Percentiles rank a stretch among this genome's conserved stretches.
These are phyloP conservation scores for Hylomyscus alleni DNA, from an alignment of 2,797 vertebrate species.

Conservation along the genomic window DNA sequence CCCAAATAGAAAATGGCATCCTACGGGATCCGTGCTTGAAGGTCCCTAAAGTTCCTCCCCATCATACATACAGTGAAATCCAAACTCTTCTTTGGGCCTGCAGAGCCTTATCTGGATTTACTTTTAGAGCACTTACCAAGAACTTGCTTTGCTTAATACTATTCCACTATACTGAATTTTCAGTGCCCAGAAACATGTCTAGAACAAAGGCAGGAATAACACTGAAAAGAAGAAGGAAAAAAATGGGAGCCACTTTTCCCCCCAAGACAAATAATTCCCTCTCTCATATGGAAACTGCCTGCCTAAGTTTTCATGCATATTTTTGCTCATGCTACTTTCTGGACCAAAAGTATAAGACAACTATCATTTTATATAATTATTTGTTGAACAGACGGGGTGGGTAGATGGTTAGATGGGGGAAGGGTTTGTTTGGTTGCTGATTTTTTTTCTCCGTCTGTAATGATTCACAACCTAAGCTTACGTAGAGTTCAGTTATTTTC, in stretches of 20 bases:
- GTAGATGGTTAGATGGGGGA: neutral
- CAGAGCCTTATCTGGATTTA: neutral
- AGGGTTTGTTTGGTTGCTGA: neutral
- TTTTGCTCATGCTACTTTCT: conserved; percentile 12
- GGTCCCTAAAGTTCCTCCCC: neutral
- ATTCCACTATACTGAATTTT: neutral
- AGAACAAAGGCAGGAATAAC: neutral
- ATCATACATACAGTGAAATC: neutral
- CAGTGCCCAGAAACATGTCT: conserved; percentile 30
- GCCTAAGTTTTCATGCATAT: neutral
- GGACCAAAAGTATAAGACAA: conserved; percentile 1
- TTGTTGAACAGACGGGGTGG: conserved; percentile 9
- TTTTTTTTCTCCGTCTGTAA: neutral
- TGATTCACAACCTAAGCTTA: conserved; percentile 26
- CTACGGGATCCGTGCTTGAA: neutral
- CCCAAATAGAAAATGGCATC: neutral
- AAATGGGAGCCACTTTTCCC: too few relatives aligned
- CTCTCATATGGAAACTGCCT: neutral
- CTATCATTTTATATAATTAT: neutral
- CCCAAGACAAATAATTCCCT: neutral
- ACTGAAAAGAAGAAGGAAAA: neutral
- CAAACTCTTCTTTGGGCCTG: neutral
- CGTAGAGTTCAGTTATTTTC: conserved; percentile 26
- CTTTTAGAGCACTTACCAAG: neutral
- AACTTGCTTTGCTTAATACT: neutral